A percentile compares a stretch with the other conserved stretches of the same genome.
Evolutionary conservation across 2,888 invertebrate species (phyloP).

Genomic region (Melieria crassipennis): DNA sequence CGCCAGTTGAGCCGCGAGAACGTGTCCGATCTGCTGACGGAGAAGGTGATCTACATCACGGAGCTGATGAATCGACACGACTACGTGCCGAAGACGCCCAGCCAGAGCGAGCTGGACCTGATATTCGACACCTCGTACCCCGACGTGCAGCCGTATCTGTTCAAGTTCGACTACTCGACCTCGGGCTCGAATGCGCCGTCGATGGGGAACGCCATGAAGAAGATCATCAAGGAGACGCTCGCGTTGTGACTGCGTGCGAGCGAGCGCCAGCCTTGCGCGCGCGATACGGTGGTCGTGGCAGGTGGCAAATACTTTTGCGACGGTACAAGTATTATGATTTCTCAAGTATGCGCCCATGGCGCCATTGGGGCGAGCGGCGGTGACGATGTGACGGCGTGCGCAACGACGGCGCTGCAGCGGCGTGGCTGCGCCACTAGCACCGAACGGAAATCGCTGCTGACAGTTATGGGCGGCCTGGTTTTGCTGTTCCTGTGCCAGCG

Average conservation of each 20-base stretch:
- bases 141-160: conserved; percentile 97
- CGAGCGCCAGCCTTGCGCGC: conserved; percentile 28
- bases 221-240: conserved; percentile 86
- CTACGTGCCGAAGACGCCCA: conserved; percentile 96
- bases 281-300: conserved; percentile 18
- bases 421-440: not conserved
- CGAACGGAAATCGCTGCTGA: conserved; percentile 31
- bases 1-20: conserved; percentile 87
- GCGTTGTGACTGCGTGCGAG: conserved; percentile 71
- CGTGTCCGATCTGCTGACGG: conserved; percentile 86
- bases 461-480: conserved; percentile 29
- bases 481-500: conserved; percentile 34
- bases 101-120: conserved; percentile 88
- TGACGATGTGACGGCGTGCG: conserved; percentile 1
- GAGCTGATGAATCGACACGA: conserved; percentile 96
- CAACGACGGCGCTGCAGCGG: conserved; percentile 4
- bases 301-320: conserved; percentile 26
- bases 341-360: conserved; percentile 36
- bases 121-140: conserved; percentile 93
- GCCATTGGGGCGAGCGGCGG: conserved; percentile 8
- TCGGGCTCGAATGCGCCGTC: conserved; percentile 82
- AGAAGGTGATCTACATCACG: conserved; percentile 93
- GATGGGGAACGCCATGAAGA: conserved; percentile 89
- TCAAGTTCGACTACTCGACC: conserved; percentile 87
- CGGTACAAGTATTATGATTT: conserved; percentile 40